Evolutionary conservation across 2,797 vertebrate species (phyloP), one percentile per base, ranked within the genome.

Genomic region (Allobates femoralis): DNA sequence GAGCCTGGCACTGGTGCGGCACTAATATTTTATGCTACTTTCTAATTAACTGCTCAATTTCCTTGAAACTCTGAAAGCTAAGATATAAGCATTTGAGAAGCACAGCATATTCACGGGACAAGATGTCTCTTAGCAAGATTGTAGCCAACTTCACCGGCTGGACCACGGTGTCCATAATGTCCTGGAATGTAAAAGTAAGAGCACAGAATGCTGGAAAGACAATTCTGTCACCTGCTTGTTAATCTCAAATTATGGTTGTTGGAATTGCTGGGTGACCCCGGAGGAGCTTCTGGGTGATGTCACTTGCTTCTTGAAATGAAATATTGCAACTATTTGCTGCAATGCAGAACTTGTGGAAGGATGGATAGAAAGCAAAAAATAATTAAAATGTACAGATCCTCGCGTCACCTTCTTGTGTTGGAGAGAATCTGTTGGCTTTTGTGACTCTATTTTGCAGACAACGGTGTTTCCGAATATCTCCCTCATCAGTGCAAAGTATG

Each of bases 11-110:
- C n/a, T 50, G 3, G 3, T 16, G 69, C 34, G 26, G 18, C 23
- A 5, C 34, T 83, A 62, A 83, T 83, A 75, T 50, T 74, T 62
- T 28, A 41, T 62, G 56, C 71, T 62, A n/a, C 56, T 51, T 23
- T 50, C 26, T 75, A 84, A 84, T 84, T 84, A 34, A 11, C 32
- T 14, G 71, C 56, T 75, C 19, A 18, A 5, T 60, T 76, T 64
- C 26, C 62, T 51, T 66, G 16, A 66, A 66, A 81, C 18, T 15
- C 18, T 67, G 26, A 81, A 51, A 76, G 71, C 37, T 7, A 76
- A 76, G 55, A 69, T 21, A 76, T 56, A 76, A 46, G 56, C 26
- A 23, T 46, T 18, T 12, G 28, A 30, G 64, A 34, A 56, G n/a
- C 64, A 0, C 53, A 58, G 73, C n/a, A 12, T n/a, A n/a, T 41